Evolutionary conservation across 2,888 invertebrate genomes (phyloP).

Genomic region (Lasiommata megera): DNA sequence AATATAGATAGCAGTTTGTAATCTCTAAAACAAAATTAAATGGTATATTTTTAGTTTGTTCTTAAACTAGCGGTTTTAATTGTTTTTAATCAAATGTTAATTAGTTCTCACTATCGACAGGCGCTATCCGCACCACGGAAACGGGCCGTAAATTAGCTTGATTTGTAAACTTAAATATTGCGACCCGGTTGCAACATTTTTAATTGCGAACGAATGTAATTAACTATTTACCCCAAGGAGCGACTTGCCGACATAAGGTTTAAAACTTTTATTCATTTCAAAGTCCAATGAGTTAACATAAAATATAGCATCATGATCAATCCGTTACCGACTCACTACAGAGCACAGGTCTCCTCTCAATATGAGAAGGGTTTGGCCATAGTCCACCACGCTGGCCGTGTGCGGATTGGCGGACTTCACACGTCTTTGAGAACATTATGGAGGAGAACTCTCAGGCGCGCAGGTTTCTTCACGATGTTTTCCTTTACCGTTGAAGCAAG

Average conservation of each 20-base stretch:
- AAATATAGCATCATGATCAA: too few relatives aligned
- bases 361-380: too few relatives aligned
- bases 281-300: background rate
- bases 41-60: slow-evolving; percentile 9
- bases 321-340: too few relatives aligned
- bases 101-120: slow-evolving; percentile 27
- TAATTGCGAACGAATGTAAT: slow-evolving; percentile 19
- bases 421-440: too few relatives aligned
- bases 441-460: too few relatives aligned
- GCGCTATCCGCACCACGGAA: slow-evolving; percentile 21
- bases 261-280: background rate
- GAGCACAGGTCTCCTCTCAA: too few relatives aligned
- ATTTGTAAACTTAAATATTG: slow-evolving; percentile 20
- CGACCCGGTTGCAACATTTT: slow-evolving; percentile 20
- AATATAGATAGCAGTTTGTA: background rate
- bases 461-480: too few relatives aligned
- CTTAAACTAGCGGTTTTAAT: slow-evolving; percentile 5
- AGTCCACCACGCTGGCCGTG: too few relatives aligned
- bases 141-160: slow-evolving; percentile 22
- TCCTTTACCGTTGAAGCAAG: too few relatives aligned
- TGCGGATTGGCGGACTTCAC: too few relatives aligned
- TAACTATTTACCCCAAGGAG: slow-evolving; percentile 16
- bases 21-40: slow-evolving; percentile 14
- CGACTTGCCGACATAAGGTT: slow-evolving; percentile 12
- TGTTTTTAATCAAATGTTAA: slow-evolving; percentile 26